Evolutionary conservation across 2,113 vertebrate species (phyloP), one percentile per base, ranked within the genome.

Genomic region (Pseudorasbora parva): DNA sequence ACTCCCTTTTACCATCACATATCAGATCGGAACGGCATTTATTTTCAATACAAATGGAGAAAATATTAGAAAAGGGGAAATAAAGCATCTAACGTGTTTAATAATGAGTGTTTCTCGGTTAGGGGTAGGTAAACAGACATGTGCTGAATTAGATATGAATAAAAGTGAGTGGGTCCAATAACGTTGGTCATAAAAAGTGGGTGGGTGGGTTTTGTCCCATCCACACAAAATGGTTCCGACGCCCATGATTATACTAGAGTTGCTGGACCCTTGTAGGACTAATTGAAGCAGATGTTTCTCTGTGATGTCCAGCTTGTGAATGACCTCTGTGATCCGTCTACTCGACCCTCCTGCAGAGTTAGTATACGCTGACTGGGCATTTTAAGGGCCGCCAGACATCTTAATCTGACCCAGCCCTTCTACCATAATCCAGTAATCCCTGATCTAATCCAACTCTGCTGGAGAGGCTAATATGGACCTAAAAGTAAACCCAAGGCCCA

Each of bases 381-480:
- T 5, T 62, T 30, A 43, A 79, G 87, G 86, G 81, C 86, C 85
- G 47, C 60, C 81, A 86, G 84, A 87, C 87, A 54, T 79, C 78
- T 76, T 83, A 71, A 83, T 81, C 87, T 84, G 82, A 21, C 37
- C 56, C 30, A 47, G 66, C 54, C 77, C 68, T 85, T 84, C 47
- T 60, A 30, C 86, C 47, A 78, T 92, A 91, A 92, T 92, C 91
- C 86, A 47, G 41, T 77, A 76, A 84, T 83, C 66, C 84, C 82
- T 90, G 90, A 90, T 89, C 87, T 84, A 66, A 69, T 56, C 72
- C 30, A 17, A 23, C 30, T 27, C 10, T 47, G 62, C 74, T 33
- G 77, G 11, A 59, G 33, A 27, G 4, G 45, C 27, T 76, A 23
- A 37, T n/a, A 71, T 17, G 30, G 37, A 64, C 51, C 56, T 45